Conservation (phyloP, 2,888 invertebrate species). For the Callosobruchus maculatus region DNA sequence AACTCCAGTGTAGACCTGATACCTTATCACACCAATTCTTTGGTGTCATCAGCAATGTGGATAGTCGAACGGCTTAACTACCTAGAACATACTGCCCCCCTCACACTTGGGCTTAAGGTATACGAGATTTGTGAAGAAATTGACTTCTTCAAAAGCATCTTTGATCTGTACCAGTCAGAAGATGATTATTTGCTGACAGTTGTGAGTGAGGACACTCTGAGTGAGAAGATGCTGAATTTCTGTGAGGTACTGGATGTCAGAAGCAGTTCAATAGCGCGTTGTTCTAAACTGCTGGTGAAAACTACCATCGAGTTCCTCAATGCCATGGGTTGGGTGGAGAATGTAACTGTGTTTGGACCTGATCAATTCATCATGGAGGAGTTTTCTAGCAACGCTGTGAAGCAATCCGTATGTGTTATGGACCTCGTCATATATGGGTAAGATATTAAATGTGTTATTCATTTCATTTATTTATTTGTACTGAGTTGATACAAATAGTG, state of each 20-base stretch:
- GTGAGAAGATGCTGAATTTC: slow-evolving; percentile 32
- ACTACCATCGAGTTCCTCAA: slow-evolving; percentile 35
- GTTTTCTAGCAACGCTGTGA: slow-evolving; percentile 37
- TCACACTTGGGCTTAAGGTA: slow-evolving; percentile 35
- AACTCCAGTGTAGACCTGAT: slow-evolving; percentile 15
- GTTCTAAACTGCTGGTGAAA: slow-evolving; percentile 29
- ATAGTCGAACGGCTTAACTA: slow-evolving; percentile 38
- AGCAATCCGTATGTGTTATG: slow-evolving; percentile 40
- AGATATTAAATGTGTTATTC: no score
- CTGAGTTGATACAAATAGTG: no score
- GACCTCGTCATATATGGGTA: slow-evolving; percentile 36
- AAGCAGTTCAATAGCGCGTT: slow-evolving; percentile 22
- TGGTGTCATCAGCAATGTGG: slow-evolving; percentile 41
- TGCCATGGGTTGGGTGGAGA: slow-evolving; percentile 36
- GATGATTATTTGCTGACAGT: slow-evolving; percentile 33
- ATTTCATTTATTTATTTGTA: no score
- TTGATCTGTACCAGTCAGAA: slow-evolving; percentile 32
- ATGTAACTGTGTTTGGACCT: slow-evolving; percentile 40
- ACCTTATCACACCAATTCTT: slow-evolving; percentile 27
- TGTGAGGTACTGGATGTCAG: slow-evolving; percentile 34
- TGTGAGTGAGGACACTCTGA: slow-evolving; percentile 26
- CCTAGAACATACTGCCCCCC: slow-evolving; percentile 29
- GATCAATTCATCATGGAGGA: slow-evolving; percentile 34
- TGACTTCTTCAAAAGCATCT: slow-evolving; percentile 36
- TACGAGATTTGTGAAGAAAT: slow-evolving; percentile 36